These are phyloP conservation scores for Sporophila hypoxantha DNA, from an alignment of 2,113 vertebrate genomes.

Conservation along the genomic window DNA sequence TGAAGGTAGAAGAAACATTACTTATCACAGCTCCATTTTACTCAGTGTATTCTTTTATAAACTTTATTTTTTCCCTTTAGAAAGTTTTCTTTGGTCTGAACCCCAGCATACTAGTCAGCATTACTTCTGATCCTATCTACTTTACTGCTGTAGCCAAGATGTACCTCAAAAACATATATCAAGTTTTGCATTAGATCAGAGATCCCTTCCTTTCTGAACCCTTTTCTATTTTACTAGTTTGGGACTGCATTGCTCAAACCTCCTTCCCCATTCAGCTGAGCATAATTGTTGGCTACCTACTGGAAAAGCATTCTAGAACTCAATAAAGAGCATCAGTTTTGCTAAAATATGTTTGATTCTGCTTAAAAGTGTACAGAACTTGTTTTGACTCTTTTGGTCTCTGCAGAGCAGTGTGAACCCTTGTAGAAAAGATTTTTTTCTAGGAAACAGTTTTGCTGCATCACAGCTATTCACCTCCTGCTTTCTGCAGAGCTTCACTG, in stretches of 20 bases:
- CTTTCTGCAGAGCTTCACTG: slow-evolving; percentile 1
- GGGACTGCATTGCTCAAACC: not conserved
- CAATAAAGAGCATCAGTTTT: not conserved
- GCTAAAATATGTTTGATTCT: not conserved
- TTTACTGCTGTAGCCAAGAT: not conserved
- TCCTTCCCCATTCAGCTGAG: not conserved
- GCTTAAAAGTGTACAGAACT: not conserved
- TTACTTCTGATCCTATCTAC: not conserved
- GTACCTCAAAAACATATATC: not conserved
- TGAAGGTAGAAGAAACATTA: not conserved
- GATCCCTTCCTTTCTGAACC: not conserved
- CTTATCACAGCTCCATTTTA: not conserved
- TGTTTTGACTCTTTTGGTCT: not conserved
- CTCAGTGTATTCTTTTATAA: not conserved
- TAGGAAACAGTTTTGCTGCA: not conserved
- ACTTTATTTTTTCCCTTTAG: not conserved
- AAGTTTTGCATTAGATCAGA: not conserved
- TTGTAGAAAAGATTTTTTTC: not conserved
- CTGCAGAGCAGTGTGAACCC: not conserved
- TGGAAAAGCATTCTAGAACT: not conserved
- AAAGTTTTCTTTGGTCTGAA: not conserved
- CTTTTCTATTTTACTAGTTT: not conserved
- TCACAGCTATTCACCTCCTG: not conserved
- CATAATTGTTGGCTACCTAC: not conserved
- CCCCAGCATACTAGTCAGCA: not conserved